Evolutionary conservation across 2,797 vertebrate genomes (phyloP).

Genomic region (Gorsachius magnificus): DNA sequence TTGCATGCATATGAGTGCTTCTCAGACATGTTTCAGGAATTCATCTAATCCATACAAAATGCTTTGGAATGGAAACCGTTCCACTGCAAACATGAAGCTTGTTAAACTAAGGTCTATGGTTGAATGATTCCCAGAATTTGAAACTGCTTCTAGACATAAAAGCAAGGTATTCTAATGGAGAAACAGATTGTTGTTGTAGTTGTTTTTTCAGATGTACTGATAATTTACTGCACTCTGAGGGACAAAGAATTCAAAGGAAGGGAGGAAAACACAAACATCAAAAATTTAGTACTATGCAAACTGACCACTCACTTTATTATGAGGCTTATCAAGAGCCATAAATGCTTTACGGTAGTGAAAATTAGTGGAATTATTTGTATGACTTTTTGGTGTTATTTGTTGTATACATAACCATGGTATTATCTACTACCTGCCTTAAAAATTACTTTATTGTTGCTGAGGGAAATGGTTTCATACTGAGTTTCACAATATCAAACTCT

Average conservation of each 20-base stretch:
- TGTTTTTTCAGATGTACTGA: not conserved
- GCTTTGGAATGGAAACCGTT: not conserved
- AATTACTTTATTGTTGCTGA: not conserved
- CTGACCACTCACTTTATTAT: not conserved
- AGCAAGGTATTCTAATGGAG: not conserved
- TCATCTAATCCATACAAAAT: not conserved
- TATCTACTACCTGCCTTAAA: not conserved
- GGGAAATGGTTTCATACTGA: not conserved
- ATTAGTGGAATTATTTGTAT: not conserved
- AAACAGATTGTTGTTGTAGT: not conserved
- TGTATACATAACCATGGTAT: not conserved
- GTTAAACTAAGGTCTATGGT: not conserved
- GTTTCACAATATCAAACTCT: not conserved
- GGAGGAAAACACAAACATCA: not conserved
- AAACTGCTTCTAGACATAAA: not conserved
- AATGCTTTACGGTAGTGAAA: not conserved
- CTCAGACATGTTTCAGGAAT: not conserved
- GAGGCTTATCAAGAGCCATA: not conserved
- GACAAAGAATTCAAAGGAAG: not conserved
- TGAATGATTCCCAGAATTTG: not conserved
- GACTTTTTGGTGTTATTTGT: not conserved
- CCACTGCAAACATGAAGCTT: not conserved
- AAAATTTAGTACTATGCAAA: not conserved
- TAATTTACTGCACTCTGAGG: not conserved
- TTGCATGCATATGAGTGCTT: not conserved